A percentile compares a stretch with the other conserved stretches of the same genome.
These are phyloP conservation scores for Psophia crepitans DNA, from an alignment of 2,113 vertebrate genomes.

Conservation along the genomic window DNA sequence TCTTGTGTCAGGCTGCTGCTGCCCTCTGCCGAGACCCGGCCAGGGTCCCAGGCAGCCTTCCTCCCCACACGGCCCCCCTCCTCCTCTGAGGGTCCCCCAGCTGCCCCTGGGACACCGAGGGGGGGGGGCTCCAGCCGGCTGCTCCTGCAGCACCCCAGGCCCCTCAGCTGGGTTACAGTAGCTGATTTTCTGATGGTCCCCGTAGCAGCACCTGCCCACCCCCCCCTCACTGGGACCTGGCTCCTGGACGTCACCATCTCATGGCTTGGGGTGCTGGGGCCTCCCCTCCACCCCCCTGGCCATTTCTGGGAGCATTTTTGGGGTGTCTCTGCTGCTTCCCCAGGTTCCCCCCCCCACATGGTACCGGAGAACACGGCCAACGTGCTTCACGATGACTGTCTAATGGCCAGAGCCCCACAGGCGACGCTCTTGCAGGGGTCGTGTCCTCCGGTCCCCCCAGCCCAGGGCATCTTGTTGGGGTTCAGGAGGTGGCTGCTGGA, in stretches of 20 bases:
- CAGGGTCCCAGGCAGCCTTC: background rate
- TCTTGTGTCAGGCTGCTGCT: background rate
- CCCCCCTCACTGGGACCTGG: background rate
- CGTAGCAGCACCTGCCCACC: background rate
- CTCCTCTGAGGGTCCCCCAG: background rate
- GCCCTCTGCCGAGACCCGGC: background rate
- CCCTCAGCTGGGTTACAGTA: background rate
- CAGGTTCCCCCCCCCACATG: rapidly evolving
- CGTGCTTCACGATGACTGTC: rapidly evolving
- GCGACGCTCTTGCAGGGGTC: rapidly evolving
- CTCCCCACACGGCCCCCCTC: background rate
- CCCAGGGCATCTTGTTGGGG: background rate
- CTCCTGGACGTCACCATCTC: background rate
- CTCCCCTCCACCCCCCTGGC: too few relatives aligned
- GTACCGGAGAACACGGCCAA: background rate
- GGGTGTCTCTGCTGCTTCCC: background rate
- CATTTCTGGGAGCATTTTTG: background rate
- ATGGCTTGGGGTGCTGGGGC: background rate
- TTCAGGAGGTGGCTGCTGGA: rapidly evolving
- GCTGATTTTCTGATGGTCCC: background rate
- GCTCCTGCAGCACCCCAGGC: background rate
- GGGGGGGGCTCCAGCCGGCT: background rate
- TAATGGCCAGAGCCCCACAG: background rate
- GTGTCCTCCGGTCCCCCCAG: rapidly evolving
- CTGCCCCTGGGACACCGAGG: background rate